Evolutionary conservation across 2,888 invertebrate species (phyloP), one percentile per base, ranked within the genome.

Genomic region (Sepiola atlantica): DNA sequence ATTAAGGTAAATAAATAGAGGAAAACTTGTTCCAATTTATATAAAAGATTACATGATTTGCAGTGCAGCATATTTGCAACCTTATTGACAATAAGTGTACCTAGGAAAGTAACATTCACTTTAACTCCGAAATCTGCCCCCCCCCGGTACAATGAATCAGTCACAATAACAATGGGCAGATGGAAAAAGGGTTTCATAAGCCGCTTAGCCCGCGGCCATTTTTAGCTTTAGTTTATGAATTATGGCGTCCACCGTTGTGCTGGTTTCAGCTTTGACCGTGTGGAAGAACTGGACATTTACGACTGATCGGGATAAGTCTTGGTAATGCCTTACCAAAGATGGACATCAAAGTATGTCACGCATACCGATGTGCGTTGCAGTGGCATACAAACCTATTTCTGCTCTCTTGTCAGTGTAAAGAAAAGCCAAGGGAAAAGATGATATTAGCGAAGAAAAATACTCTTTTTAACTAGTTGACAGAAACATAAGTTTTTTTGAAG

Each of bases 311-410:
- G 77, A 77, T 77, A n/a, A 77, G 77, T 12, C n/a, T n/a, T 77
- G 77, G 77, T 16, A 77, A 77, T 77, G 77, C n/a, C 77, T 77
- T 77, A 77, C n/a, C 77, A n/a, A 77, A 77, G 77, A 77, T 32
- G n/a, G n/a, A 77, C 77, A 77, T 77, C 77, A 77, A 77, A 77
- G n/a, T 77, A n/a, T 32, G n/a, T 77, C 77, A 77, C 77, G 77
- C n/a, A 32, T 77, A n/a, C 16, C n/a, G n/a, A n/a, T 77, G 77
- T 32, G 18, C 2, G n/a, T 18, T 77, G 77, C 32, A 77, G 4
- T 28, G 77, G 77, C 77, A 77, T 77, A 14, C 12, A 77, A 28
- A 77, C 28, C 77, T 28, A n/a, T 77, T 24, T 77, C 77, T 28
- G 28, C 2, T 77, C 10, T 14, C 12, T 24, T 14, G 12, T 12